phyloP scores from a whole-genome alignment of 53 echinoderm and acorn worm genomes.

The Zoroaster sp. region DNA sequence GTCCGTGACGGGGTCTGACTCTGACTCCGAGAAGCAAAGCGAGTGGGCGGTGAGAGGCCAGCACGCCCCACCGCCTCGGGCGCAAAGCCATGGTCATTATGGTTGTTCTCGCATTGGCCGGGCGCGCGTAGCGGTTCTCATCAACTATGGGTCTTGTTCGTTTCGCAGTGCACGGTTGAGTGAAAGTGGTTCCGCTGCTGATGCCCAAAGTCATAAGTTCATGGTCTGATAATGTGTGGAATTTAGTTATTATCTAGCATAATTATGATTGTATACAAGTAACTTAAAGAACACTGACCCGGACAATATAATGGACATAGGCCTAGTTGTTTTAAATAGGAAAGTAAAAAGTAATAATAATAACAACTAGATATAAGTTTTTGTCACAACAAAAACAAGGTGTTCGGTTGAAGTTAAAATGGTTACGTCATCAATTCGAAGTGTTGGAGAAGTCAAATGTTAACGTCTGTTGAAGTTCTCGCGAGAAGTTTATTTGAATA shows the following conservation, averaged over 20 bases:
- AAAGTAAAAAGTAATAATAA: no score
- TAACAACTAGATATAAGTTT: no score
- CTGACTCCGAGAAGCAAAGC: not conserved
- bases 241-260: not conserved
- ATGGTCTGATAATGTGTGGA: not conserved
- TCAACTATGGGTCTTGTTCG: not conserved
- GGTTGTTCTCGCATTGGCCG: not conserved
- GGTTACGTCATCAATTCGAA: no score
- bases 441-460: no score
- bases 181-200: not conserved
- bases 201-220: slow-evolving; percentile 1
- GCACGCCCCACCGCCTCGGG: slow-evolving; percentile 30
- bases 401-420: no score
- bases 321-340: no score
- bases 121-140: not conserved
- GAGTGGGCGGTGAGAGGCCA: slow-evolving; percentile 30
- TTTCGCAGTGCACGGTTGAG: not conserved
- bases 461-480: no score
- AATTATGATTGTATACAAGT: not conserved
- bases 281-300: not conserved
- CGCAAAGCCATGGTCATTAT: slow-evolving; percentile 14
- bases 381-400: no score
- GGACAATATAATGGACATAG: not conserved
- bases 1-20: slow-evolving; percentile 4
- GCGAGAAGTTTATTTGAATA: no score